Evolutionary conservation across 2,797 vertebrate species (phyloP), one percentile per base, ranked within the genome.

Genomic region (Eleutherodactylus coqui): DNA sequence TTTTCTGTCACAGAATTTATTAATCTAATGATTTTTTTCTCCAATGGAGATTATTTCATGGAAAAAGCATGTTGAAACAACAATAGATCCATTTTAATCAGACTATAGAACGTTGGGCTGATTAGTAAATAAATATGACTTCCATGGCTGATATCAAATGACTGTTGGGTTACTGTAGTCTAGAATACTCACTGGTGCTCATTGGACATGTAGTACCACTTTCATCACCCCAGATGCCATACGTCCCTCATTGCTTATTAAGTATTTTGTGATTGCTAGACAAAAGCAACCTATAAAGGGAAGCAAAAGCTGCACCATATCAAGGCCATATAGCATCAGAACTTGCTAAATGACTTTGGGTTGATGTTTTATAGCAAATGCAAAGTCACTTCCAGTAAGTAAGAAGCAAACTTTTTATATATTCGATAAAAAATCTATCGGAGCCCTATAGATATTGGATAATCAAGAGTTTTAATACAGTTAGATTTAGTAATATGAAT

Each of bases 91-190:
- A 9, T 9, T 16, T 6, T 0, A 24, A 45, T 13, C 38, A 3
- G 10, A 47, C 3, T 27, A 2, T 41, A n/a, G 17, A n/a, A 43
- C 27, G 49, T 60, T 43, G 51, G 32, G 34, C 41, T 76, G 82
- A 75, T 36, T 41, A 27, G 51, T 53, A 73, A 60, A 62, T 34
- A n/a, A 27, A 34, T 49, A 47, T 13, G 73, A 84, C 58, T 77
- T 58, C 73, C 82, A 84, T 84, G 82, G 82, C 82, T 84, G 73
- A 38, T 84, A 77, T 38, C 67, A 60, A 77, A 77, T 43, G 82
- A 84, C 82, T 84, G 82, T 84, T 84, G 82, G 58, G 75, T 83
- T 60, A 21, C 58, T 84, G 73, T 67, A 47, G 73, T 60, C 36
- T 64, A 43, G 29, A 32, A 38, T 19, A 29, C 17, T 29, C 38